Evolutionary conservation across 2,113 vertebrate species (phyloP), one percentile per base, ranked within the genome.

Genomic region (Butastur rufipennis): DNA sequence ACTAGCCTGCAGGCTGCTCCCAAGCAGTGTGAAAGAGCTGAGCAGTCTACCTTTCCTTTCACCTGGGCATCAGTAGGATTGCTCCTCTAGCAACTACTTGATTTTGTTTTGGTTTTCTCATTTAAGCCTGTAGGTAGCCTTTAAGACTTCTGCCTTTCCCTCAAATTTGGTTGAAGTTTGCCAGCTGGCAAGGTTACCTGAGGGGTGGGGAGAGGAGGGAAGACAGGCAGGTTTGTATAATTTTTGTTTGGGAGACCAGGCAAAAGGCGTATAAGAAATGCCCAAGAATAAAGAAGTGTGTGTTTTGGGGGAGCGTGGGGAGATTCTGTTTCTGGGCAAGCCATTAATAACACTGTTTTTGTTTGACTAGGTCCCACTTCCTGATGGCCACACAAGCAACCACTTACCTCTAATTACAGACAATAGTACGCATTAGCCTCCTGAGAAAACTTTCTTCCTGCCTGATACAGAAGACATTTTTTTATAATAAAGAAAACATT

Each of bases 301-400:
- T 56, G 16, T 62, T 62, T 59, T 78, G 29, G 21, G 48, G 14
- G 26, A 50, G 16, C 23, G 55, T 47, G n/a, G 43, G 23, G 63
- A 58, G 14, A 43, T 53, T 75, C 18, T 70, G 31, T 75, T 88
- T 48, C 72, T 59, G 53, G 55, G 89, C 38, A 59, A 93, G n/a
- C 78, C 20, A 7, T 75, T 88, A 55, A 38, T 93, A 77, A 16
- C 62, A 7, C 66, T 79, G 29, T 87, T 85, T 85, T 83, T 80
- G 23, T 86, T 81, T 80, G 48, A 18, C 40, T 65, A 98, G 98
- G 96, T 97, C 31, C 88, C 96, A 34, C 95, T 96, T 97, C 97
- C 97, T 63, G 98, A 98, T 95, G 98, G 98, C 92, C 97, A 98
- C 97, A 96, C 97, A 94, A 97, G 96, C 97, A 98, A 98, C 98